These are phyloP conservation scores for Diglossa cyanea DNA, from an alignment of 2,797 vertebrate genomes.

Conservation along the genomic window DNA sequence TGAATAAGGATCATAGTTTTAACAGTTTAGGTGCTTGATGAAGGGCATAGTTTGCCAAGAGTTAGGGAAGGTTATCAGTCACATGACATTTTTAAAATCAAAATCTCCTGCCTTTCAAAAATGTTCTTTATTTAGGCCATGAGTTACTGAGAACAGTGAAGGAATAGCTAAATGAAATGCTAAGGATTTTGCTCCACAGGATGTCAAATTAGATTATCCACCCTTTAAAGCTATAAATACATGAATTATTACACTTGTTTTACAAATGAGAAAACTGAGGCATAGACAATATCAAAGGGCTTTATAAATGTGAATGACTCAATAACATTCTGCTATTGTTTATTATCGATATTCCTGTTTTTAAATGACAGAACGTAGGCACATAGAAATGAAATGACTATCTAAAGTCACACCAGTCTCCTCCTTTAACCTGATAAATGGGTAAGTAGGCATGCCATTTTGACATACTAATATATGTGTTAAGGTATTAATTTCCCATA, in stretches of 20 bases:
- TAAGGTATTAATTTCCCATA: slow-evolving; percentile 61
- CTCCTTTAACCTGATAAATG: slow-evolving; percentile 64
- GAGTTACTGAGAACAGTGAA: neutral
- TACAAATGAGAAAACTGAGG: slow-evolving; percentile 65
- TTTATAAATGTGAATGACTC: slow-evolving; percentile 64
- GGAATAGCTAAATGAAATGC: slow-evolving; percentile 41
- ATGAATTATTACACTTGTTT: slow-evolving; percentile 63
- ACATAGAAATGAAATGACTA: slow-evolving; percentile 58
- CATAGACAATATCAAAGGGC: slow-evolving; percentile 54
- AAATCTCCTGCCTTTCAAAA: slow-evolving; percentile 14
- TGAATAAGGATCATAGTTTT: neutral
- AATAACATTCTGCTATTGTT: slow-evolving; percentile 64
- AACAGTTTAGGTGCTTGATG: neutral
- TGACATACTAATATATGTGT: slow-evolving; percentile 62
- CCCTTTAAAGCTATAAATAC: slow-evolving; percentile 63
- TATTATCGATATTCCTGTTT: slow-evolving; percentile 64
- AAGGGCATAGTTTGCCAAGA: neutral
- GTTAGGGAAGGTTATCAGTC: neutral
- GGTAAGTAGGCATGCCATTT: slow-evolving; percentile 49
- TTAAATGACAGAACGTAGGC: slow-evolving; percentile 53
- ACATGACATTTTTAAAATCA: neutral
- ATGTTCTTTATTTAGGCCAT: neutral
- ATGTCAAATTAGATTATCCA: slow-evolving; percentile 59
- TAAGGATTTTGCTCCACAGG: slow-evolving; percentile 32
- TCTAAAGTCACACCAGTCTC: slow-evolving; percentile 62